phyloP scores from a whole-genome alignment of 2,888 invertebrate species.

The Hypomecis punctinalis region DNA sequence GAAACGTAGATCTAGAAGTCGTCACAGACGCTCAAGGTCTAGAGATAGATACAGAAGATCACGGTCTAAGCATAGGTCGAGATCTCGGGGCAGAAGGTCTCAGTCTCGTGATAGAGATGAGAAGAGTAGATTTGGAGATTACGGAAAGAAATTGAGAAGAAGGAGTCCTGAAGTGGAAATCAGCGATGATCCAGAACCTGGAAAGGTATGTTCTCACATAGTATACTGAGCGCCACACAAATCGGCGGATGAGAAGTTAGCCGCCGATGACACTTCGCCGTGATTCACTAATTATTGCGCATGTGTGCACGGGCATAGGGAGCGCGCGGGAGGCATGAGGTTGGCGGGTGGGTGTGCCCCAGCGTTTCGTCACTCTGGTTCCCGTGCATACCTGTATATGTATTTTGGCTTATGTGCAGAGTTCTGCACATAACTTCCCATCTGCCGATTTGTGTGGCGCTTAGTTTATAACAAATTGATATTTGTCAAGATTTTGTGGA shows the following conservation, averaged over 20 bases:
- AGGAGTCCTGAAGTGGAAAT: conserved; percentile 83
- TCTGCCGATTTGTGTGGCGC: too few relatives aligned
- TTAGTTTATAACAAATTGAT: neutral
- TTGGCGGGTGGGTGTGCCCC: too few relatives aligned
- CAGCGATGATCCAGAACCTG: conserved; percentile 91
- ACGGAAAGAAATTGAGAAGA: conserved; percentile 64
- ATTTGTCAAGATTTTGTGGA: neutral
- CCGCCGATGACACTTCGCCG: too few relatives aligned
- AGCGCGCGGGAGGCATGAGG: too few relatives aligned
- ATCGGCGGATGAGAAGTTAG: too few relatives aligned
- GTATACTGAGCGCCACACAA: too few relatives aligned
- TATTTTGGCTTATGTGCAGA: too few relatives aligned
- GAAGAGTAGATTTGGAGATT: conserved; percentile 56
- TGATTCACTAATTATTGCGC: too few relatives aligned
- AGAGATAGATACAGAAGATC: conserved; percentile 59
- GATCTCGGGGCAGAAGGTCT: conserved; percentile 54
- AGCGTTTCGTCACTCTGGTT: too few relatives aligned
- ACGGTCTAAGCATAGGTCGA: conserved; percentile 44
- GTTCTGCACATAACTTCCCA: too few relatives aligned
- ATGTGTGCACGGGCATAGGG: too few relatives aligned
- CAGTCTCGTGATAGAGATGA: conserved; percentile 43
- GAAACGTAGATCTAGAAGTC: conserved; percentile 55
- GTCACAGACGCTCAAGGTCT: conserved; percentile 47
- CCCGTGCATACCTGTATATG: too few relatives aligned
- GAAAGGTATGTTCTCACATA: conserved; percentile 80